Evolutionary conservation across 2,113 vertebrate species (phyloP), one percentile per base, ranked within the genome.

Genomic region (Bombycilla garrulus): DNA sequence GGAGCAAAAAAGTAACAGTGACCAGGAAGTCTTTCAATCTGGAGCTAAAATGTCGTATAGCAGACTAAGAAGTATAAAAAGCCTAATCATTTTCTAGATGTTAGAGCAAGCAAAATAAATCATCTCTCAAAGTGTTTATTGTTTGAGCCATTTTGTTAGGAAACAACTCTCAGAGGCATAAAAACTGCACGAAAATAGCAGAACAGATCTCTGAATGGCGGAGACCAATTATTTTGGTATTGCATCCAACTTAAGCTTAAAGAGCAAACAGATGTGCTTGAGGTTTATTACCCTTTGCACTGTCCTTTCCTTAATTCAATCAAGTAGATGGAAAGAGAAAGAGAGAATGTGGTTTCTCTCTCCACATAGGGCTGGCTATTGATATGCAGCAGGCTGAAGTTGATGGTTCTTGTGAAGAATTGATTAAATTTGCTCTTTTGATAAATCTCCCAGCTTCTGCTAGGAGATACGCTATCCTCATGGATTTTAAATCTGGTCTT

Each of bases 281-380:
- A 56, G 51, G 23, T 76, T 67, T 87, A 20, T 13, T 74, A 19
- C 12, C 8, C 7, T 87, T 73, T 91, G 24, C 8, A 21, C 20
- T 61, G 13, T 40, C 12, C 26, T 89, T 88, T 70, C 26, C 29
- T 21, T 51, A 40, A 64, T 60, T 91, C 0, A 0, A 6, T 81
- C 47, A 66, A 24, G 21, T 16, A 73, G 35, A 26, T 51, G 33
- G 28, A n/a, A n/a, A 67, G 45, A 45, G 62, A 74, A 21, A 9
- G 57, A 17, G 11, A 36, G 19, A 42, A 53, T 6, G 6, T 45
- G 15, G 35, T 79, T 47, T 70, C 38, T 51, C 16, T 21, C 42
- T 65, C 21, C 4, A 6, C 6, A 4, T 0, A 17, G 48, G 29
- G 7, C 29, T 48, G 28, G 7, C 33, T 86, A 6, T 71, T 0